Conservation (phyloP, 2,113 vertebrate species). For the Thunnus maccoyii region DNA sequence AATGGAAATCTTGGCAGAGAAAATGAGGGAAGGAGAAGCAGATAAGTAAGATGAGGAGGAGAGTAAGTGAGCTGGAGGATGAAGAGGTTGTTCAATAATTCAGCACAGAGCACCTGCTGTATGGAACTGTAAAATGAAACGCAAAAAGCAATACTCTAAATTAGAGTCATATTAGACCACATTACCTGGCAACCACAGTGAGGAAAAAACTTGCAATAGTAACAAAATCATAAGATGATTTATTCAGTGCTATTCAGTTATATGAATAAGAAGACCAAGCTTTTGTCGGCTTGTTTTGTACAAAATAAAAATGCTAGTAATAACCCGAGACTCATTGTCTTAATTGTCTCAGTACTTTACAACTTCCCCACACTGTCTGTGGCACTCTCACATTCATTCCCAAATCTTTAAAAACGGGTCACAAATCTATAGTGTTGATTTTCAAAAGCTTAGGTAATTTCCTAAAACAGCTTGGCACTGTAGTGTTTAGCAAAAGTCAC, state of each 20-base stretch:
- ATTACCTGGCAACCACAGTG: background rate
- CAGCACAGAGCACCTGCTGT: conserved; percentile 53
- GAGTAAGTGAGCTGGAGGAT: conserved; percentile 4
- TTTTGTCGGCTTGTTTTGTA: background rate
- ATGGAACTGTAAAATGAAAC: background rate
- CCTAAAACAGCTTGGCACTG: too few species aligned
- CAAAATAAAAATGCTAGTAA: background rate
- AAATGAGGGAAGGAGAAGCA: conserved; percentile 43
- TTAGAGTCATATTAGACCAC: conserved; percentile 5
- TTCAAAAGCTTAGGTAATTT: too few species aligned
- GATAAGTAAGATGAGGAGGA: conserved; percentile 33
- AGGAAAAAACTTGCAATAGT: background rate
- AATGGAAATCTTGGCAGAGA: conserved; percentile 56
- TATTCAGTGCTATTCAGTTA: background rate
- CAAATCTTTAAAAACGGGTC: too few species aligned
- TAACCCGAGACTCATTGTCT: too few species aligned
- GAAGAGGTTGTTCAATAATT: conserved; percentile 68
- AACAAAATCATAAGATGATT: background rate
- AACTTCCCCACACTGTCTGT: too few species aligned
- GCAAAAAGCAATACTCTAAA: conserved; percentile 30
- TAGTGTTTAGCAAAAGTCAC: too few species aligned
- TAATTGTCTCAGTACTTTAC: too few species aligned
- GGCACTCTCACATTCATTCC: too few species aligned
- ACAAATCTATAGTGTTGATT: too few species aligned
- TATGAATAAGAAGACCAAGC: background rate